Base-by-base conservation (phyloP, 2,797 vertebrate genomes). In the Scleropages formosus region DNA sequence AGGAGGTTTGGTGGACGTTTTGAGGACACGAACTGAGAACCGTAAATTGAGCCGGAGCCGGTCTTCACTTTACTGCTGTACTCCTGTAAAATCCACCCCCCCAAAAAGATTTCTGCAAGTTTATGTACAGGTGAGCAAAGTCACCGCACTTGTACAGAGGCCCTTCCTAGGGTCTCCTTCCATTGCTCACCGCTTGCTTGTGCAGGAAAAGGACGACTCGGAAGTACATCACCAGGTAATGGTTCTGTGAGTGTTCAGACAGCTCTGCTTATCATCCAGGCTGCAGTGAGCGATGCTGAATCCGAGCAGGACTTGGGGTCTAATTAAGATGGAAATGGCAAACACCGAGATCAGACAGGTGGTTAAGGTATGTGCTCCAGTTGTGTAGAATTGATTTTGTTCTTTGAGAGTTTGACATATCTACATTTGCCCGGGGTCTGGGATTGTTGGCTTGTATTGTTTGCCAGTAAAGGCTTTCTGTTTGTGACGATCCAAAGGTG, bases 261-360 rank as follows among this genome's bases (percentile, higher is more conserved):
- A 56, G 53, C 11, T 11, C 18, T 3, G 53, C 53, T 18, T 18
- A 46, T 47, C 65, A 39, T 68, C 44, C 24, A 20, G 65, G 39
- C 22, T 39, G 16, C 1, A 31, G 39, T 67, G 64, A 67, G 20
- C 3, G 2, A 46, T n/a, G 64, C 18, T 44, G 31, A 4, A 16
- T 46, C 44, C 49, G 39, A 68, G 64, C 39, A 46, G 66, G 39
- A 68, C 46, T 44, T 47, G 44, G 16, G 44, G 11, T 24, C 44
- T 47, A 22, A 49, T 68, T 68, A 68, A 47, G 44, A 22, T 49
- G 65, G 65, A 68, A 68, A 68, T 49, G 20, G 10, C 18, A 22
- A 11, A 47, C 10, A 22, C n/a, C n/a, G n/a, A n/a, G n/a, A n/a
- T n/a, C n/a, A 20, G 20, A n/a, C 46, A 4, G 13, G 39, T 68